Evolutionary conservation across 2,888 invertebrate genomes (phyloP), one percentile per base, ranked within the genome.

Genomic region (Andrena trimmerana): DNA sequence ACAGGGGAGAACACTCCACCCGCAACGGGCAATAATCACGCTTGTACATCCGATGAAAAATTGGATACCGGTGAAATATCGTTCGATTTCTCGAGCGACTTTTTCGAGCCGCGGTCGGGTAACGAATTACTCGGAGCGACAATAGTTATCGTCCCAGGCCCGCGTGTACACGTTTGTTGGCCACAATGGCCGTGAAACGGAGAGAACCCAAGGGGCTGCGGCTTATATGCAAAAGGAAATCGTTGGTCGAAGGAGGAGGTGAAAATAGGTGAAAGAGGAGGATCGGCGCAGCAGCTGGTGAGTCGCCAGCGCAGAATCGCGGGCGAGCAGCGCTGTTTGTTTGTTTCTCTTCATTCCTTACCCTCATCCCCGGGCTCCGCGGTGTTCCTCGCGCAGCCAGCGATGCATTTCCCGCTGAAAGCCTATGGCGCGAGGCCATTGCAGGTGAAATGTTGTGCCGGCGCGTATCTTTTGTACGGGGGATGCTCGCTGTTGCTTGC

Each of bases 401-500:
- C 77, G 83, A 65, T 84, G 84, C 83, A 83, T 84, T 84, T 78
- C 57, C 75, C 66, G 70, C 29, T 84, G 83, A 82, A 84, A 84
- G 84, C 78, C 71, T 36, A 33, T 16, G 74, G 57, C 63, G 78
- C 57, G 52, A 65, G 72, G 48, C 71, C 36, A 72, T 48, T 68
- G 75, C 78, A 83, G 72, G 83, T 84, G 83, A 84, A 78, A 83
- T 20, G 82, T 36, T 67, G 73, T 36, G 62, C 71, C 57, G 57
- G 59, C 62, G 48, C 54, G 62, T 69, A 48, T 42, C 78, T 83
- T 78, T 78, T 78, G 74, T 82, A 29, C 67, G 36, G 36, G 2
- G 78, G 70, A 74, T 63, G 67, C 62, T 66, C 54, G 69, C 42
- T 65, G 77, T 69, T 67, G 60, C 52, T 24, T 33, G 62, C 57